Percentiles rank a stretch among this genome's conserved stretches.
These are phyloP conservation scores for Patagioenas fasciata DNA, from an alignment of 2,113 vertebrate species.

Conservation along the genomic window DNA sequence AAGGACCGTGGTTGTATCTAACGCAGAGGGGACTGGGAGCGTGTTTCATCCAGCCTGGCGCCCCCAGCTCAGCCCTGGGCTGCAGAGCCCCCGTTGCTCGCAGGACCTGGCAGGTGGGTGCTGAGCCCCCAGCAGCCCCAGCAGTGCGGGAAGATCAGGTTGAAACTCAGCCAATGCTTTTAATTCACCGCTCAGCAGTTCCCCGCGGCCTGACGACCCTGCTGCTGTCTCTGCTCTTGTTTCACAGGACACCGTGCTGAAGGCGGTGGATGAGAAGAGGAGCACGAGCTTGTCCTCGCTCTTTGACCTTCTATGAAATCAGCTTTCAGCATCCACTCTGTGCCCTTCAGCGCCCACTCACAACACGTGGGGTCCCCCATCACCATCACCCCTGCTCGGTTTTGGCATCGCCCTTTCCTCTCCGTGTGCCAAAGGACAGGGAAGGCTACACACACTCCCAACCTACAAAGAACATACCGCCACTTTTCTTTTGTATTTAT, in stretches of 20 bases:
- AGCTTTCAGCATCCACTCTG: neutral
- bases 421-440: neutral
- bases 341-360: neutral
- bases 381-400: neutral
- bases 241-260: conserved; percentile 24
- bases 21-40: neutral
- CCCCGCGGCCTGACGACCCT: neutral
- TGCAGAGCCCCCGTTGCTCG: neutral
- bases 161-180: neutral
- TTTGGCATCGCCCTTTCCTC: neutral
- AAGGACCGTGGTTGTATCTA: neutral
- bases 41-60: neutral
- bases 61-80: neutral
- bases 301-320: conserved; percentile 26
- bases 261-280: conserved; percentile 53
- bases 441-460: neutral
- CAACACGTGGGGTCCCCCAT: neutral
- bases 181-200: conserved; percentile 32
- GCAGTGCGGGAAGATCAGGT: neutral
- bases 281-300: neutral
- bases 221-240: conserved; percentile 20
- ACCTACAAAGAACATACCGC: neutral
- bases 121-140: neutral
- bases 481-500: conserved; percentile 8
- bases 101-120: neutral